These are phyloP conservation scores for Oryzias curvinotus DNA, from an alignment of 2,113 vertebrate species.

Conservation along the genomic window DNA sequence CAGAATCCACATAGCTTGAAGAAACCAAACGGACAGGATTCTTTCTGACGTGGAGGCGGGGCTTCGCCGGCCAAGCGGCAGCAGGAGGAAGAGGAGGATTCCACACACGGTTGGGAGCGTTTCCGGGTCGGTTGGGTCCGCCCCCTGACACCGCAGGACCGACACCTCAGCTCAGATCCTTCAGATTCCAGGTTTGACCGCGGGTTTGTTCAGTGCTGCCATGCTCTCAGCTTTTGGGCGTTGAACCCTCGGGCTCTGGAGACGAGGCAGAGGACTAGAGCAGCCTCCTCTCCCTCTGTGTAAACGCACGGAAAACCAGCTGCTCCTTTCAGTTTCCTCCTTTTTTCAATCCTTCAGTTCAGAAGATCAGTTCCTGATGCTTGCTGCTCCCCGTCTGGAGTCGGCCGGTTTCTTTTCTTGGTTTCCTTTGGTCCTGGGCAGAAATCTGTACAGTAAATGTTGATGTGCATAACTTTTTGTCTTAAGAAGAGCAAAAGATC, in stretches of 20 bases:
- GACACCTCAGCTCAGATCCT: slow-evolving; percentile 48
- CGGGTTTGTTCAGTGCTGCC: slow-evolving; percentile 42
- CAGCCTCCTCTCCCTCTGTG: slow-evolving; percentile 14
- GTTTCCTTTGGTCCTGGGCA: slow-evolving; percentile 31
- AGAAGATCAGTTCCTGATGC: slow-evolving; percentile 43
- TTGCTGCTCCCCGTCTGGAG: slow-evolving; percentile 45
- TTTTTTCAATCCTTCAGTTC: slow-evolving; percentile 13
- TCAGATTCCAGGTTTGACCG: slow-evolving; percentile 38
- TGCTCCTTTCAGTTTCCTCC: slow-evolving; percentile 28
- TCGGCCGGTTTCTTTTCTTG: slow-evolving; percentile 26
- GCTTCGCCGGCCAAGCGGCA: slow-evolving; percentile 28
- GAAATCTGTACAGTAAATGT: slow-evolving; percentile 77
- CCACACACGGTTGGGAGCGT: slow-evolving; percentile 21
- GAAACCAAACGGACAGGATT: slow-evolving; percentile 19
- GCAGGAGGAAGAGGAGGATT: slow-evolving; percentile 29
- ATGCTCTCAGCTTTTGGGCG: slow-evolving; percentile 19
- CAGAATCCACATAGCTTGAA: slow-evolving; percentile 69
- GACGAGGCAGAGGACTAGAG: slow-evolving; percentile 41
- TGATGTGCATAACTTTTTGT: slow-evolving; percentile 78
- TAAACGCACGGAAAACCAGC: slow-evolving; percentile 28
- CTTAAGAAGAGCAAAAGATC: slow-evolving; percentile 66
- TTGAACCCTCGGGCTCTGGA: slow-evolving; percentile 34
- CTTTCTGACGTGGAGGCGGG: slow-evolving; percentile 20
- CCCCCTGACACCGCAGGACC: slow-evolving; percentile 34
- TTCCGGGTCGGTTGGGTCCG: slow-evolving; percentile 21